Evolutionary conservation across 2,888 invertebrate species (phyloP).

Genomic region (Congeria kusceri): DNA sequence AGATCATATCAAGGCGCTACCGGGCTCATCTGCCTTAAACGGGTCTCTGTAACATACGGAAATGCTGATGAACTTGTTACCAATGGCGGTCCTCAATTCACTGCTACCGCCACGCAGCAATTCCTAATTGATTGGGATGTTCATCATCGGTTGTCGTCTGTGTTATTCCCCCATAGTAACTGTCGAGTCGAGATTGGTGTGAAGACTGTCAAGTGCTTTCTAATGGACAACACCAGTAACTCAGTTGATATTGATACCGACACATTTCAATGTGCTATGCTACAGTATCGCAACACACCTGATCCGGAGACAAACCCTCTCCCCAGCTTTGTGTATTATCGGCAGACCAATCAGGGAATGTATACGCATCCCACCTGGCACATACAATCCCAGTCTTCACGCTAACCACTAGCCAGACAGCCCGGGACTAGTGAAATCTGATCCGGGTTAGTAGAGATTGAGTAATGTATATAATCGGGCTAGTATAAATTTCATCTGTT

Average conservation of each 20-base stretch:
- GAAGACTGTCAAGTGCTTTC: conserved; percentile 72
- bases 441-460: no score
- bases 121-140: conserved; percentile 73
- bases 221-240: conserved; percentile 67
- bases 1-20: conserved; percentile 66
- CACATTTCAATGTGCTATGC: conserved; percentile 62
- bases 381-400: no score
- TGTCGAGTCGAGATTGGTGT: conserved; percentile 71
- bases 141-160: conserved; percentile 71
- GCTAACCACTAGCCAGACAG: no score
- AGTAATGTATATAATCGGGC: no score
- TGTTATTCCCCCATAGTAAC: conserved; percentile 74
- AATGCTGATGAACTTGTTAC: conserved; percentile 70
- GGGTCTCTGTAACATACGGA: conserved; percentile 66
- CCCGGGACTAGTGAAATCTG: no score
- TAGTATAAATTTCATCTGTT: no score
- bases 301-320: conserved; percentile 64
- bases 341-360: conserved; percentile 62
- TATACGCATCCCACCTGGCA: conserved; percentile 60
- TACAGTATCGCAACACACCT: conserved; percentile 68
- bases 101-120: conserved; percentile 51
- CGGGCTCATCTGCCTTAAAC: conserved; percentile 62
- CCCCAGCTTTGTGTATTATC: conserved; percentile 66
- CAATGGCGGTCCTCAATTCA: no score
- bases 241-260: conserved; percentile 69